Base-by-base conservation (phyloP, 30 jellyfish, hydroid and myxozoan genomes). In the Aurelia coerulea region DNA sequence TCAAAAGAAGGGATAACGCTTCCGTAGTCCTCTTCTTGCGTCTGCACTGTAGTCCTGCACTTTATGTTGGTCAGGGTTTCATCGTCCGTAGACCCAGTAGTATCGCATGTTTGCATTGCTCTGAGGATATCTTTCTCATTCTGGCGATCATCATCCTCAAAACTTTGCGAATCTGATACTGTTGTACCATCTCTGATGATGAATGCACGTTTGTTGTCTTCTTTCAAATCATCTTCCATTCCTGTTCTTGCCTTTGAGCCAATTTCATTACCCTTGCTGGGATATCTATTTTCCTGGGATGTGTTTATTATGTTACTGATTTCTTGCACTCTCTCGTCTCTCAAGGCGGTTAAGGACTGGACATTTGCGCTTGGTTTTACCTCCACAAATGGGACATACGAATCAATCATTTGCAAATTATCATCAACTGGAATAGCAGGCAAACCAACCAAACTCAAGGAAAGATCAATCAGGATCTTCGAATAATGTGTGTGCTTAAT, bases 401-500 rank as follows among this genome's bases (percentile, higher is more conserved):
- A 37, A 51, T 65, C 73, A 17, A 80, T 18, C 90, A 80, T 80
- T 58, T 80, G 81, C 12, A 80, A 33, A 19, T 80, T 65, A 33
- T 80, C 90, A 23, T 66, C 81, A 32, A 64, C 2, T 11, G 90
- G 90, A 6, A 80, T 80, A 1, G 29, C 68, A 42, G 90, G 90
- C 51, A 80, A 46, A 46, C 68, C 81, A 19, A 80, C 63, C 37
- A 80, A 75, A 46, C 81, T 65, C 80, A 80, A 56, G 18, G 90
- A 59, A 23, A 80, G 29, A 54, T 80, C 64, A 41, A 80, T 34
- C n/a, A 80, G 90, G 58, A 64, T 72, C 74, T 64, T 66, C 39
- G 90, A 80, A 52, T 68, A 65, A 32, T 80, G 52, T 17, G 90
- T 80, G 73, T 80, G 90, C 65, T 51, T 65, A 2, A 80, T 80